Evolutionary conservation across 2,797 vertebrate species (phyloP), one percentile per base, ranked within the genome.

Genomic region (Acropternis orthonyx): DNA sequence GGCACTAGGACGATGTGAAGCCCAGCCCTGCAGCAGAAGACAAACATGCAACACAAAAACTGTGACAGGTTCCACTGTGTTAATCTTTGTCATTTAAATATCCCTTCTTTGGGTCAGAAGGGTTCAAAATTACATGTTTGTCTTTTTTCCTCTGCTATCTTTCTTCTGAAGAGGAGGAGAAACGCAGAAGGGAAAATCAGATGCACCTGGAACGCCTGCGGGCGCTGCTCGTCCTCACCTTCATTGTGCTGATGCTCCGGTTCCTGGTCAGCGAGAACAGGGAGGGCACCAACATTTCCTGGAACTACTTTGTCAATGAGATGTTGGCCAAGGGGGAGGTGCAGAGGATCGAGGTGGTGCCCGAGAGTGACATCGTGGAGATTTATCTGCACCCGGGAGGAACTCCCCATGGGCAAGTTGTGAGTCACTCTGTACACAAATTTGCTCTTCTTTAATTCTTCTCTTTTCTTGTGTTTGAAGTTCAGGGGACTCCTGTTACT

Each of bases 281-380:
- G 43, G 98, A 98, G 0, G 98, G 98, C 0, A 98, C 98, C 30
- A 99, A 93, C 98, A 99, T 99, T 89, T 99, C 99, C 61, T 99
- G 99, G 99, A 99, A 98, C 14, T 99, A 99, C 97, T 99, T 99
- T 94, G 98, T 99, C 73, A 98, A 98, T 0, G 99, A 99, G 98
- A 99, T 99, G 99, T 96, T 99, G 97, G 98, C 99, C 9, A 99
- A 99, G 95, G 99, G 99, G 17, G 99, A 99, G 97, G 99, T 99
- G 82, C 98, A 99, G 14, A 98, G 98, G 1, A 98, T 99, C 9
- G 99, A 99, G 89, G 99, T 99, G 67, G 98, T 99, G 27, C 99
- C 99, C 0, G 99, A 99, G 97, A 99, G 98, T 1, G 99, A 99
- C 80, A 98, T 99, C 7, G 99, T 99, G 44, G 98, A 99, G 85